Evolutionary conservation across 2,888 invertebrate species (phyloP).

Genomic region (Philereme transversata): DNA sequence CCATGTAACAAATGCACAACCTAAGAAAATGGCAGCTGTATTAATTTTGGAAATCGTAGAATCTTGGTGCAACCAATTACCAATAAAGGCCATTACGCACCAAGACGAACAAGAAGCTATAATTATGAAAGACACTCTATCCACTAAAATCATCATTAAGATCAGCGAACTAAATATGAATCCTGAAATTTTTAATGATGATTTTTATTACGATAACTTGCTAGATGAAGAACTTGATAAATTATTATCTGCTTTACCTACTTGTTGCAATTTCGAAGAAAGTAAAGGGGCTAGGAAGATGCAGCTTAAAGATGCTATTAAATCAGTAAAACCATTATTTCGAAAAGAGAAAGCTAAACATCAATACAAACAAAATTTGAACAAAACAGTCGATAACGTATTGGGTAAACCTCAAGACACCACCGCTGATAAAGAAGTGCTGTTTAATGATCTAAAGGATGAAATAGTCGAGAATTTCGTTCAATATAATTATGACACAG

Average conservation of each 20-base stretch:
- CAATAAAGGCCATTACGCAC: slow-evolving; percentile 41
- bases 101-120: slow-evolving; percentile 41
- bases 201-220: slow-evolving; percentile 50
- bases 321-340: slow-evolving; percentile 51
- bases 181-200: slow-evolving; percentile 51
- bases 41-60: slow-evolving; percentile 55
- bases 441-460: slow-evolving; percentile 47
- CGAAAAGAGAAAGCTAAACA: slow-evolving; percentile 51
- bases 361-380: slow-evolving; percentile 56
- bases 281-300: slow-evolving; percentile 46
- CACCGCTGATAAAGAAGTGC: slow-evolving; percentile 33
- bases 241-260: slow-evolving; percentile 46
- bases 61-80: slow-evolving; percentile 59
- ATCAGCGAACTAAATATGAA: slow-evolving; percentile 60
- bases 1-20: slow-evolving; percentile 28
- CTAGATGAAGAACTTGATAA: slow-evolving; percentile 56
- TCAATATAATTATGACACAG: slow-evolving; percentile 49
- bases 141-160: slow-evolving; percentile 58
- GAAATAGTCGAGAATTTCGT: slow-evolving; percentile 61
- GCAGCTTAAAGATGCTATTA: slow-evolving; percentile 50
- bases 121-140: slow-evolving; percentile 48
- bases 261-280: slow-evolving; percentile 42
- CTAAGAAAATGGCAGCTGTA: slow-evolving; percentile 52
- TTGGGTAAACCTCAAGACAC: slow-evolving; percentile 45
- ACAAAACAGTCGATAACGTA: slow-evolving; percentile 46